These are phyloP conservation scores for Sphaerophoria taeniata DNA, from an alignment of 2,888 invertebrate species.

Conservation along the genomic window DNA sequence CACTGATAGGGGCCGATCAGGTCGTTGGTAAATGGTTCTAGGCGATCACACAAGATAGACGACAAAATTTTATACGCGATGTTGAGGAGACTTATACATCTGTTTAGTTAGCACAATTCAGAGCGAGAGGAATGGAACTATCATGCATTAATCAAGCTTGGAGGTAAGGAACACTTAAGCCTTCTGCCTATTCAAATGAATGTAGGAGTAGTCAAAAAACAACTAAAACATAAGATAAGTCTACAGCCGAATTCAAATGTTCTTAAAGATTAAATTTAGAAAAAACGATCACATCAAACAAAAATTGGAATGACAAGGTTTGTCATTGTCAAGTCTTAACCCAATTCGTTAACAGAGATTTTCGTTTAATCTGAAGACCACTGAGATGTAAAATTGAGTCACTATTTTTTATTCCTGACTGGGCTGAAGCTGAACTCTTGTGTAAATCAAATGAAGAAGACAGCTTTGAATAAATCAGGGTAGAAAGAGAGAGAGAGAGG, in stretches of 20 bases:
- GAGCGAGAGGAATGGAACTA: too few relatives aligned
- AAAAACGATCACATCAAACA: conserved; percentile 72
- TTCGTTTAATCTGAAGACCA: conserved; percentile 81
- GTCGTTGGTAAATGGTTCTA: too few relatives aligned
- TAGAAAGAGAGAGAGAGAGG: conserved; percentile 28
- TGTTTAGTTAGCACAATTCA: too few relatives aligned
- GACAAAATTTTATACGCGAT: too few relatives aligned
- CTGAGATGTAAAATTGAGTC: conserved; percentile 80
- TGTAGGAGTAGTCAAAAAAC: neutral
- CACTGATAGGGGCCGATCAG: too few relatives aligned
- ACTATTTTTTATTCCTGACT: conserved; percentile 76
- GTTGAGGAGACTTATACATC: too few relatives aligned
- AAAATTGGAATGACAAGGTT: conserved; percentile 65
- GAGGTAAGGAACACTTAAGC: neutral
- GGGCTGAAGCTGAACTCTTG: conserved; percentile 71
- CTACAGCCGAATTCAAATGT: neutral
- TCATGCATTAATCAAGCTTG: too few relatives aligned
- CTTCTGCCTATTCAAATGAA: neutral
- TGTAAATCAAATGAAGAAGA: conserved; percentile 52
- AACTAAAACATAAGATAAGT: neutral
- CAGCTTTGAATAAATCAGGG: conserved; percentile 74
- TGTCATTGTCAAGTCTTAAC: conserved; percentile 70
- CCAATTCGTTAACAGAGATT: conserved; percentile 80
- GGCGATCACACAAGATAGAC: too few relatives aligned
- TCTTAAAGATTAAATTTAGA: conserved; percentile 45